Conservation (phyloP, 2,113 vertebrate genomes). For the Syngnathus floridae region DNA sequence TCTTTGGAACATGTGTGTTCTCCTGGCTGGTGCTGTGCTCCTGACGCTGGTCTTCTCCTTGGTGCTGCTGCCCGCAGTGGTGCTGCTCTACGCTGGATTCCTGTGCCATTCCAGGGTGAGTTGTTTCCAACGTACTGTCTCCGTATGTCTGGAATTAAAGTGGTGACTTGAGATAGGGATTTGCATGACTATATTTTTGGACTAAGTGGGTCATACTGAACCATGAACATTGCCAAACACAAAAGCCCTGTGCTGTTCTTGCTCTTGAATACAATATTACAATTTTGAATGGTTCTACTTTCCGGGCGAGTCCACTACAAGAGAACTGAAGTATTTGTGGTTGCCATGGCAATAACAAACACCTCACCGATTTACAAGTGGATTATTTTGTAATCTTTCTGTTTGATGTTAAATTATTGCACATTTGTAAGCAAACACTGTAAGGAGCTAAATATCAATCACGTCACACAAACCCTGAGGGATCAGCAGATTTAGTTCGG, state of each 20-base stretch:
- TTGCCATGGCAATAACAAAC: not conserved
- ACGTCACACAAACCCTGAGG: not conserved
- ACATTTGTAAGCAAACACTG: not conserved
- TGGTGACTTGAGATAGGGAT: not conserved
- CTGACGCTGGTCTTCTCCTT: conserved; percentile 68
- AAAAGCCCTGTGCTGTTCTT: too few species aligned
- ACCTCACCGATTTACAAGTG: not conserved
- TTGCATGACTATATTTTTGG: too few species aligned
- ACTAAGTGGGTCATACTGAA: too few species aligned
- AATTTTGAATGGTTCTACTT: not conserved
- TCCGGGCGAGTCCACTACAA: not conserved
- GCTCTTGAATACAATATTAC: not conserved
- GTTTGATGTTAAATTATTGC: not conserved
- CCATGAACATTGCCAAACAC: too few species aligned
- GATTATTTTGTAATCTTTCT: not conserved
- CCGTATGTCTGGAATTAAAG: not conserved
- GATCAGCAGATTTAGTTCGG: not conserved
- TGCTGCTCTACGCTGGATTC: conserved; percentile 79
- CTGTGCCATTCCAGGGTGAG: conserved; percentile 85
- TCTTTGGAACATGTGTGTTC: conserved; percentile 75
- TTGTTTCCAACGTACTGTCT: not conserved
- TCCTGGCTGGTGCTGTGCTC: conserved; percentile 64
- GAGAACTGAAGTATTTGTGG: not conserved
- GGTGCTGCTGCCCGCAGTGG: conserved; percentile 74
- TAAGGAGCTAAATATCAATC: not conserved